These are phyloP conservation scores for Harlomillsia oculata DNA, from an alignment of 1,140 invertebrate species.

Conservation along the genomic window DNA sequence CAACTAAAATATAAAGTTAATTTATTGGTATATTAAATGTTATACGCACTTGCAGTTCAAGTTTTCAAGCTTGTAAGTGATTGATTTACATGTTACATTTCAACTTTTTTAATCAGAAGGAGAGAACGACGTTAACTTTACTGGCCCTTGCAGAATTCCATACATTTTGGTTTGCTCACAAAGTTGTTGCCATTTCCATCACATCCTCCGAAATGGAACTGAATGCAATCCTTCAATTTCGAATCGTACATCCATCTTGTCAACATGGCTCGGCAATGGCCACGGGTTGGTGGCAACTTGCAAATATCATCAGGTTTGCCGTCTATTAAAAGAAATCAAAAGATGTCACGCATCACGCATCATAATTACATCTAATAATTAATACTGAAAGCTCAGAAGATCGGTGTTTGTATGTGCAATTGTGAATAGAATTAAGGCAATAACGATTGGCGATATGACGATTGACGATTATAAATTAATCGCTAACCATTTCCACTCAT, in stretches of 20 bases:
- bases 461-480: too few relatives aligned
- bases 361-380: too few relatives aligned
- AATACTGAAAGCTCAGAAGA: too few relatives aligned
- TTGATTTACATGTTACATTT: not conserved
- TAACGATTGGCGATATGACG: too few relatives aligned
- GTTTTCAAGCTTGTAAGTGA: not conserved
- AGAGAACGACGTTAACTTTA: constrained; percentile 10
- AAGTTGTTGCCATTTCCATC: constrained; percentile 59
- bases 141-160: constrained; percentile 45
- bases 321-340: too few relatives aligned
- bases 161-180: constrained; percentile 46
- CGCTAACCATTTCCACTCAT: too few relatives aligned
- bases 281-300: constrained; percentile 41
- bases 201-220: constrained; percentile 58
- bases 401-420: too few relatives aligned
- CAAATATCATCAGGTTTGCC: constrained; percentile 34
- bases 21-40: not conserved
- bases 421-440: too few relatives aligned
- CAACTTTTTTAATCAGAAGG: not conserved
- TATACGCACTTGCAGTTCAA: not conserved
- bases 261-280: constrained; percentile 50
- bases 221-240: constrained; percentile 45
- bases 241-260: constrained; percentile 51
- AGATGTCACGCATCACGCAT: too few relatives aligned
- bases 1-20: too few relatives aligned